A percentile compares a stretch with the other conserved stretches of the same genome.
Evolutionary conservation across 2,113 vertebrate species (phyloP).

Genomic region (Microcebus jonahi): DNA sequence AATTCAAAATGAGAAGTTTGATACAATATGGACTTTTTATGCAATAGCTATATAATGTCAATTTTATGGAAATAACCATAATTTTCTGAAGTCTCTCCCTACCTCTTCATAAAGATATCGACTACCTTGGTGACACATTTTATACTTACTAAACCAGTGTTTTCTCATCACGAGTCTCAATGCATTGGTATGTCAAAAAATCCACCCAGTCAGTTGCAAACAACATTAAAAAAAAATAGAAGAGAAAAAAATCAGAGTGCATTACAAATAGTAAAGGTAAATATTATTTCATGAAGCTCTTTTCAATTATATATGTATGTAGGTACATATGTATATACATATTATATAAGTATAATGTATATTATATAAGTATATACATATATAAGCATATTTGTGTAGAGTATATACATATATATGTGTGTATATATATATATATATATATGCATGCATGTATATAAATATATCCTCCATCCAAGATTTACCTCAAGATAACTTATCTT

Average conservation of each 20-base stretch:
- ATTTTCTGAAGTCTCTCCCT: neutral
- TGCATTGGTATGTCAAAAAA: neutral
- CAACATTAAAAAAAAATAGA: neutral
- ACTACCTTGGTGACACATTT: neutral
- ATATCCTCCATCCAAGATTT: neutral
- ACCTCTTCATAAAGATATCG: neutral
- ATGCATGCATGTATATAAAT: neutral
- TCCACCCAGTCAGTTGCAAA: neutral
- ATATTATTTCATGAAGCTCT: neutral
- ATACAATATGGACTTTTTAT: neutral
- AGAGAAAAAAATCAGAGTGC: neutral
- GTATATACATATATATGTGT: neutral
- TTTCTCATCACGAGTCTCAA: neutral
- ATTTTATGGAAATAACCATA: neutral
- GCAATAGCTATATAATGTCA: neutral
- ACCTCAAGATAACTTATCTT: neutral
- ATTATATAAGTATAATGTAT: neutral
- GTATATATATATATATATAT: neutral
- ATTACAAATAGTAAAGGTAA: neutral
- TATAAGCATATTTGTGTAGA: neutral
- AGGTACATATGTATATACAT: neutral
- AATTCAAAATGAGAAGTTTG: neutral
- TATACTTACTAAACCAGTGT: neutral
- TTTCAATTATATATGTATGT: neutral
- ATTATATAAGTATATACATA: neutral